These are phyloP conservation scores for Cheilosia vernalis DNA, from an alignment of 2,888 invertebrate genomes.

Conservation along the genomic window DNA sequence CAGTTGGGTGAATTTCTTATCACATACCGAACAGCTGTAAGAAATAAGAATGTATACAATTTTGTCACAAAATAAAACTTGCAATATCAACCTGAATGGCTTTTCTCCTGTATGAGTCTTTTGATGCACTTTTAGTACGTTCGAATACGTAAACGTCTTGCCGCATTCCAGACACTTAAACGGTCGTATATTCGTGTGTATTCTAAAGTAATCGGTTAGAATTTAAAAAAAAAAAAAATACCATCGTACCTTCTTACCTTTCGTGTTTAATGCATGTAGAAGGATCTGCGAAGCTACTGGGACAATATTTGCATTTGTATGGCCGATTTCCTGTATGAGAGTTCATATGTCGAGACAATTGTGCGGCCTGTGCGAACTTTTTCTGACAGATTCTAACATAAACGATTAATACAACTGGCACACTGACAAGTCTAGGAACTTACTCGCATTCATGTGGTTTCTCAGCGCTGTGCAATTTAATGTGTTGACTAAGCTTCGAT, in stretches of 20 bases:
- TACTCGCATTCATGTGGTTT: conserved; percentile 83
- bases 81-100: conserved; percentile 77
- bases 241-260: conserved; percentile 77
- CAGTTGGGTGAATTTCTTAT: conserved; percentile 78
- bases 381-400: conserved; percentile 81
- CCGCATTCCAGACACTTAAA: conserved; percentile 79
- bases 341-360: conserved; percentile 83
- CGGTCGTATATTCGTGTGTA: conserved; percentile 81
- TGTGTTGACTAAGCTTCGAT: conserved; percentile 82
- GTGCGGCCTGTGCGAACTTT: conserved; percentile 82
- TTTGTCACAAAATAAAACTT: not conserved
- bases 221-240: not conserved
- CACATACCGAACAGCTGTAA: conserved; percentile 79
- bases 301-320: conserved; percentile 82
- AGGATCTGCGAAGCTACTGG: conserved; percentile 82
- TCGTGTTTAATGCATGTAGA: conserved; percentile 83
- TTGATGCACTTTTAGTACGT: conserved; percentile 80
- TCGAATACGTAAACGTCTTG: conserved; percentile 80
- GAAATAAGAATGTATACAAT: not conserved
- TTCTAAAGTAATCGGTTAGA: conserved; percentile 73
- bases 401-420: not conserved
- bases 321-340: conserved; percentile 83
- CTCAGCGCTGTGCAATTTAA: conserved; percentile 82
- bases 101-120: conserved; percentile 81
- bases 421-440: conserved; percentile 49